phyloP scores from a whole-genome alignment of 2,797 vertebrate genomes.

The Brachyrhaphis roseni region DNA sequence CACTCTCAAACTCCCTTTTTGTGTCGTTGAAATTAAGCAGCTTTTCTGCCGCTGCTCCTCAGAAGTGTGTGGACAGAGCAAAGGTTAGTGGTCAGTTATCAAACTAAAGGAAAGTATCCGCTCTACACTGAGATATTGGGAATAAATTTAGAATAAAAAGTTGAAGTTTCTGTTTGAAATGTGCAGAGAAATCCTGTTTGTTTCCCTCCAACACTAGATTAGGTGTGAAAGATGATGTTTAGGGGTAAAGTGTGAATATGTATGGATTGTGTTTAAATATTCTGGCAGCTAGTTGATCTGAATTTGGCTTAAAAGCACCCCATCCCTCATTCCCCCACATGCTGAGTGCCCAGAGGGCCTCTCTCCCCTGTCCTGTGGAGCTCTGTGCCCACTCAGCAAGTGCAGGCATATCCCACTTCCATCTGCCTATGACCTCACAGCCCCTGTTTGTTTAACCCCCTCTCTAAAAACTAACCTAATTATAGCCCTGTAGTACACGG shows the following conservation, averaged over 20 bases:
- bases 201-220: not conserved
- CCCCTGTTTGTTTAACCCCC: slow-evolving; percentile 85
- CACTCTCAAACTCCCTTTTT: slow-evolving; percentile 73
- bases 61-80: slow-evolving; percentile 46
- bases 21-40: slow-evolving; percentile 76
- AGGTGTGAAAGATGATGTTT: slow-evolving; percentile 17
- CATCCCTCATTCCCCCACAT: slow-evolving; percentile 36
- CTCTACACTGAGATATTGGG: not conserved
- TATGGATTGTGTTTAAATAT: slow-evolving; percentile 65
- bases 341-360: slow-evolving; percentile 74
- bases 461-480: slow-evolving; percentile 84
- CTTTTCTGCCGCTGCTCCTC: slow-evolving; percentile 68
- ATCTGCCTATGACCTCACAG: slow-evolving; percentile 84
- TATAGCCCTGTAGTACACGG: slow-evolving; percentile 77
- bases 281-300: slow-evolving; percentile 65
- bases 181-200: not conserved
- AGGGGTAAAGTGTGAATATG: slow-evolving; percentile 38
- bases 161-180: slow-evolving; percentile 3
- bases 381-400: slow-evolving; percentile 86
- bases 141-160: not conserved
- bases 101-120: slow-evolving; percentile 26
- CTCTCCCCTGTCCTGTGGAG: slow-evolving; percentile 79
- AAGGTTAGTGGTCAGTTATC: slow-evolving; percentile 39
- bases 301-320: slow-evolving; percentile 34
- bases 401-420: slow-evolving; percentile 84